phyloP scores from a whole-genome alignment of 2,888 invertebrate genomes.

The Steromphala cineraria region DNA sequence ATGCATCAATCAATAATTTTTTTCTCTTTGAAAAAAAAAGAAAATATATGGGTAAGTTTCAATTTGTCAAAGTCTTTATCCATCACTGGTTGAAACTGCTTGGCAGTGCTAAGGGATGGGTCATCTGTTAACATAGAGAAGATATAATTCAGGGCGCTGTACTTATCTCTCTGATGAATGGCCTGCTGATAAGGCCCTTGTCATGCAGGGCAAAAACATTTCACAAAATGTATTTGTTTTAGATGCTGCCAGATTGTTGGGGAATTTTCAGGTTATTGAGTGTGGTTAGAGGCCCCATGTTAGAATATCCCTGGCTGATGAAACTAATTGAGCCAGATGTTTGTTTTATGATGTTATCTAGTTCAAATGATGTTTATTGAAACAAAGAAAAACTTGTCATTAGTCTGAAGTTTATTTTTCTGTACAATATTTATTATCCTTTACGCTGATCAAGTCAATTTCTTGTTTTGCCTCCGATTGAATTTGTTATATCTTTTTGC shows the following conservation, averaged over 20 bases:
- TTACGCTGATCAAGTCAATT: too few species aligned
- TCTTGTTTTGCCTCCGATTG: too few species aligned
- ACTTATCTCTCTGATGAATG: conserved; percentile 15
- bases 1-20: too few species aligned
- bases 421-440: too few species aligned
- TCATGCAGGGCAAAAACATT: neutral
- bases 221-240: conserved; percentile 4
- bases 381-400: too few species aligned
- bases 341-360: neutral
- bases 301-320: neutral
- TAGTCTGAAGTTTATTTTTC: too few species aligned
- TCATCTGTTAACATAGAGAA: conserved; percentile 7
- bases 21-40: too few species aligned
- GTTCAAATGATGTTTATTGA: too few species aligned
- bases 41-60: neutral
- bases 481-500: too few species aligned
- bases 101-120: conserved; percentile 14
- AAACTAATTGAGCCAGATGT: neutral
- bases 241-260: neutral
- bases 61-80: neutral
- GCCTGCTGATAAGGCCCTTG: conserved; percentile 15
- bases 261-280: conserved; percentile 8
- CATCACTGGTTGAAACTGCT: neutral
- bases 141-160: neutral
- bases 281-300: neutral